These are phyloP conservation scores for Mustela nigripes DNA, from an alignment of 2,113 vertebrate genomes.

Conservation along the genomic window DNA sequence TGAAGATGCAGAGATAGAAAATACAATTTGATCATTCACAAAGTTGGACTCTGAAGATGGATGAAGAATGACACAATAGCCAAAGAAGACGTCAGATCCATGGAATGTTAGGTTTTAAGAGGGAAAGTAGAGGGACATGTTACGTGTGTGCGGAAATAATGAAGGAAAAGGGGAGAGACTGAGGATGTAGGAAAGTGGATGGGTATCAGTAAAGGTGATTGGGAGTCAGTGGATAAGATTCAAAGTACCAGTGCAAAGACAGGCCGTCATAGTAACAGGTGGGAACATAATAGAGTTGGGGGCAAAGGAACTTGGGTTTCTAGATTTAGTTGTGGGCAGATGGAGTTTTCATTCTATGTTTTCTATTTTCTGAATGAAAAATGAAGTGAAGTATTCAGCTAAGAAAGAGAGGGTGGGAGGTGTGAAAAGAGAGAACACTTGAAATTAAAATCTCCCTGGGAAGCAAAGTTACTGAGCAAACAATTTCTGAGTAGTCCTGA, in stretches of 20 bases:
- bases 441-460: constrained; percentile 71
- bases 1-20: background rate
- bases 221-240: background rate
- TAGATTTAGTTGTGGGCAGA: constrained; percentile 76
- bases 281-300: background rate
- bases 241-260: background rate
- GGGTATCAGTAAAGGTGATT: background rate
- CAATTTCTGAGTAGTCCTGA: background rate
- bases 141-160: background rate
- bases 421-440: constrained; percentile 69
- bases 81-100: background rate
- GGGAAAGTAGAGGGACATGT: background rate
- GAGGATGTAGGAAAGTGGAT: background rate
- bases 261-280: constrained; percentile 24
- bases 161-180: background rate
- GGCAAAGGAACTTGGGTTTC: constrained; percentile 50
- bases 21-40: background rate
- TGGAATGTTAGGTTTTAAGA: constrained; percentile 11
- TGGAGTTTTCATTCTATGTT: constrained; percentile 78
- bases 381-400: constrained; percentile 71
- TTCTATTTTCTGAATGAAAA: constrained; percentile 83
- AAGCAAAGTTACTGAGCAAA: constrained; percentile 62
- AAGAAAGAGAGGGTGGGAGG: constrained; percentile 78
- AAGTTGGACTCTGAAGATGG: background rate
- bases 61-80: background rate